Conservation (phyloP, 2,113 vertebrate species). For the Balaeniceps rex region DNA sequence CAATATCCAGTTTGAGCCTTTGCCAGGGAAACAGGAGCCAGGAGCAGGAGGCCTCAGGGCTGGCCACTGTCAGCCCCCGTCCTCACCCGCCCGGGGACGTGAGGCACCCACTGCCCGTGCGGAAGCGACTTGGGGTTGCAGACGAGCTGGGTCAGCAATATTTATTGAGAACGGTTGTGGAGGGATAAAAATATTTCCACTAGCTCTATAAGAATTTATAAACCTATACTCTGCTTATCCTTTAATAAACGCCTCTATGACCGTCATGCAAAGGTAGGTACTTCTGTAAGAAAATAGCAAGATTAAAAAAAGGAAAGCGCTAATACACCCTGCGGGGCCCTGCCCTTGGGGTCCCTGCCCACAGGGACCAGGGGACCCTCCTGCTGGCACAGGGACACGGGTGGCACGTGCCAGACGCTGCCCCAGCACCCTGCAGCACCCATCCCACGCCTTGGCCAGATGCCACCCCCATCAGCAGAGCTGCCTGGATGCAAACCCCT, state of each 20-base stretch:
- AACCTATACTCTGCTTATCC: slow-evolving; percentile 41
- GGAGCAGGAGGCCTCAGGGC: not conserved
- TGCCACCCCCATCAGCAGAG: not conserved
- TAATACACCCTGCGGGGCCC: not conserved
- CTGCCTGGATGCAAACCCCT: not conserved
- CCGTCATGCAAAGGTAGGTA: not conserved
- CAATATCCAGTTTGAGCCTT: not conserved
- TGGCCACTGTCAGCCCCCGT: rapidly evolving
- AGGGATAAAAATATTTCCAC: slow-evolving; percentile 68
- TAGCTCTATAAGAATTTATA: slow-evolving; percentile 48
- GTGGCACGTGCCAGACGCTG: rapidly evolving
- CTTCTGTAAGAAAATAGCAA: slow-evolving; percentile 62
- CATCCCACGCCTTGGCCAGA: rapidly evolving
- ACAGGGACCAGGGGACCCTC: rapidly evolving
- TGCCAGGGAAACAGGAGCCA: not conserved
- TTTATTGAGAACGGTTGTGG: slow-evolving; percentile 59
- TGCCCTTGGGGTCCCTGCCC: not conserved
- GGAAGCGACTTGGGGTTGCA: not conserved
- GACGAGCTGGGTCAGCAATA: slow-evolving; percentile 4
- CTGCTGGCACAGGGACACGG: rapidly evolving
- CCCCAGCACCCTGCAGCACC: not conserved
- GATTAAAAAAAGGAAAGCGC: slow-evolving; percentile 37
- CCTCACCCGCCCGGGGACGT: rapidly evolving
- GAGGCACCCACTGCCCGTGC: rapidly evolving
- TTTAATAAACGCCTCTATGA: slow-evolving; percentile 7